A percentile compares a stretch with the other conserved stretches of the same genome.
These are phyloP conservation scores for Otus scops DNA, from an alignment of 2,797 vertebrate genomes.

Conservation along the genomic window DNA sequence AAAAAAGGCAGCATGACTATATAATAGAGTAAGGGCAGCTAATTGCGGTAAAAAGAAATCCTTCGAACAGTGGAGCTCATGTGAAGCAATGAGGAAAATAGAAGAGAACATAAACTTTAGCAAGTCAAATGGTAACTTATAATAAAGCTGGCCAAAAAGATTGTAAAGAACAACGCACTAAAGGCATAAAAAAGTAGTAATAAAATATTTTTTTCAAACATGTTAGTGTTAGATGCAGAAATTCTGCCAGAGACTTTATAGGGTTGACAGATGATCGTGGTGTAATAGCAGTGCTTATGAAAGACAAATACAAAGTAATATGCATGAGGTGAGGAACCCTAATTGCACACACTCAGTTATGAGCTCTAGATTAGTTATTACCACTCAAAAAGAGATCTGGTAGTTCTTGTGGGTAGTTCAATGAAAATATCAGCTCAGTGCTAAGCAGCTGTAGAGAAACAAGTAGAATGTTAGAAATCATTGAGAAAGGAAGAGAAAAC, in stretches of 20 bases:
- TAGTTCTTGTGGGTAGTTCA: not conserved
- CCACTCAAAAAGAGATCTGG: not conserved
- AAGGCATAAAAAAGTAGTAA: not conserved
- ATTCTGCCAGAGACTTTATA: not conserved
- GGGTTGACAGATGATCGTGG: not conserved
- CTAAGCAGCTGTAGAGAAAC: not conserved
- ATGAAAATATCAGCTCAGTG: not conserved
- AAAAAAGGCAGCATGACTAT: not conserved
- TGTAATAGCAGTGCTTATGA: not conserved
- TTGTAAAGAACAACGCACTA: not conserved
- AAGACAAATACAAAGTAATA: not conserved
- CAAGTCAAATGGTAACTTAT: not conserved
- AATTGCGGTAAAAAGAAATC: constrained; percentile 10
- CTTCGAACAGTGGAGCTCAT: not conserved
- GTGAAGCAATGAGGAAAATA: not conserved
- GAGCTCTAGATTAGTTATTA: not conserved
- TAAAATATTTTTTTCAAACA: not conserved
- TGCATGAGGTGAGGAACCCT: not conserved
- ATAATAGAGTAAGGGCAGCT: not conserved
- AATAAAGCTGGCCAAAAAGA: not conserved
- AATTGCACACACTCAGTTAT: not conserved
- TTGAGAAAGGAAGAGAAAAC: not conserved
- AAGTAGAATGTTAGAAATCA: not conserved
- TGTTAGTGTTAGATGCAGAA: not conserved
- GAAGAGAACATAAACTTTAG: not conserved